Evolutionary conservation across 2,797 vertebrate species (phyloP), one percentile per base, ranked within the genome.

Genomic region (Uromys caudimaculatus): DNA sequence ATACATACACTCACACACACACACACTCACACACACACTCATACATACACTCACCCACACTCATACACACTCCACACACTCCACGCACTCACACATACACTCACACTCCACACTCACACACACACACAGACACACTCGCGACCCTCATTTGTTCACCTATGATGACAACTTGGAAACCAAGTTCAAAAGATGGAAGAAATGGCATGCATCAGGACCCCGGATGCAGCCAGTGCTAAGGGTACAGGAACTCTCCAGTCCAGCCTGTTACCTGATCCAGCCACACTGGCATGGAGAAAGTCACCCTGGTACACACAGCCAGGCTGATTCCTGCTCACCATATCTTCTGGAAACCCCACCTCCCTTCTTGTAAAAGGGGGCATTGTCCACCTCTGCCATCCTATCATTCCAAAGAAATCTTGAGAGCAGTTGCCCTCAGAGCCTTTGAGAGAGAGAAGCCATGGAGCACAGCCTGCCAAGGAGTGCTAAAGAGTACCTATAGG

Each of bases 131-230:
- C n/a, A 21, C 35, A 3, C 9, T 3, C 3, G 1, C 9, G 60
- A 52, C 35, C 56, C 41, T 21, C 0, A 8, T 6, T 14, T 14
- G 0, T 47, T 83, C 50, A 78, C 41, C 83, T 69, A 16, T 24
- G 67, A 41, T 8, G 17, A 52, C 38, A n/a, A 10, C 23, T 3
- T 52, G 52, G 27, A 58, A 27, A 54, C 27, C 35, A 7, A 71
- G n/a, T 7, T 41, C 29, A 64, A 3, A 50, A 16, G 2, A 5
- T 3, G 16, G 44, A 47, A 75, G 79, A 50, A 69, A 56, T 16
- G n/a, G 17, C 0, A 0, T 16, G 3, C 0, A 19, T 3, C 9
- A 2, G 1, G 38, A 14, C 1, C 24, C 3, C 4, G 1, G 2
- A 6, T 44, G 8, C 0, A 38, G 41, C 17, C 35, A 13, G 14